Conservation (phyloP, 2,888 invertebrate genomes). For the Brenthis hecate region DNA sequence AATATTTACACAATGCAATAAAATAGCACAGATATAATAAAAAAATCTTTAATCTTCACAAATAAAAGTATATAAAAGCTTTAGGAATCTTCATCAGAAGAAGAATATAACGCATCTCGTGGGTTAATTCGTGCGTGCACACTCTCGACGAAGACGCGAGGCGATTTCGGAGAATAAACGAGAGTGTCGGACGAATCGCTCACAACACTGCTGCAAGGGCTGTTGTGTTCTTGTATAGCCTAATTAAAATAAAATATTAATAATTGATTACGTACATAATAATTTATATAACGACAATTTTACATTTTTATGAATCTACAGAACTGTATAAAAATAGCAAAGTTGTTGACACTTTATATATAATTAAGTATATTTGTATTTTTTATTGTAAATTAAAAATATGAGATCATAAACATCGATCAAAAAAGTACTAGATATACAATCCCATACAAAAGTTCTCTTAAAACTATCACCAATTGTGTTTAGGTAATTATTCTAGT, state of each 20-base stretch:
- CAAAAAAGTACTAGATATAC: no score
- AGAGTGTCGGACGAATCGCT: slow-evolving; percentile 72
- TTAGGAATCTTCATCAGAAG: slow-evolving; percentile 59
- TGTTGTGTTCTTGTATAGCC: slow-evolving; percentile 24
- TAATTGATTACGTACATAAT: no score
- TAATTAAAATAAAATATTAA: slow-evolving; percentile 6
- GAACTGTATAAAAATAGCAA: no score
- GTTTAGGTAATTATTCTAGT: no score
- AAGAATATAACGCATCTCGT: slow-evolving; percentile 64
- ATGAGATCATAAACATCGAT: no score
- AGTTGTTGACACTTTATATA: no score
- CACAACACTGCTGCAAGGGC: slow-evolving; percentile 54
- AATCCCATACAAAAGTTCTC: no score
- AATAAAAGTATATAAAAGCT: slow-evolving; percentile 49
- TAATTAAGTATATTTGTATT: no score
- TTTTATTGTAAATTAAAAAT: no score
- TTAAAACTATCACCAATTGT: no score
- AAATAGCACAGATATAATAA: slow-evolving; percentile 9
- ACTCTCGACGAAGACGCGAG: slow-evolving; percentile 20
- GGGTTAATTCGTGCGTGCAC: slow-evolving; percentile 53
- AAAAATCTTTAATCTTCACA: slow-evolving; percentile 48
- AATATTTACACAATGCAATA: neutral
- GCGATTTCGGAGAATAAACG: slow-evolving; percentile 55
- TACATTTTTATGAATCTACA: no score
- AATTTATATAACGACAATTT: no score